Evolutionary conservation across 2,888 invertebrate species (phyloP), one percentile per base, ranked within the genome.

Genomic region (Mystacides longicornis): DNA sequence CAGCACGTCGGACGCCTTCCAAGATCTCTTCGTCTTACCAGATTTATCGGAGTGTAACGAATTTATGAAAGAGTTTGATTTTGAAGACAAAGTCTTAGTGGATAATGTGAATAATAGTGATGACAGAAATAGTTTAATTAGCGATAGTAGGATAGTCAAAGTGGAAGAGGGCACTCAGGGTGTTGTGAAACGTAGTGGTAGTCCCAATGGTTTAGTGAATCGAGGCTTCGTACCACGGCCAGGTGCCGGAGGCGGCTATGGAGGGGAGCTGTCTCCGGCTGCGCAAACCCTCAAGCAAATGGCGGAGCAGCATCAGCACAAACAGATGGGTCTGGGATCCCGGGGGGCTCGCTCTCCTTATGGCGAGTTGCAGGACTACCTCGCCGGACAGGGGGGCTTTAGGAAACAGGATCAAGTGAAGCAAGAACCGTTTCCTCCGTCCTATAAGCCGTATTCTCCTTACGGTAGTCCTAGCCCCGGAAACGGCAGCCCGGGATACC

Each of bases 261-360:
- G 77, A 67, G 64, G 82, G 1, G 90, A 91, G 69, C 78, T 89
- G 70, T 92, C 93, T 57, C 90, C 94, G 21, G 96, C 96, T 1
- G 94, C 95, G 49, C 93, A 95, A 74, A 95, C 94, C 1, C 77
- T 96, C 52, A 95, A 95, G 69, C 94, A 95, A 67, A 94, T 95
- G 94, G 95, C 95, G 37, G 94, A 95, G 69, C 95, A 95, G 71
- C 95, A 95, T 72, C 94, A 94, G 73, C 92, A 91, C 72, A 87
- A 88, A 69, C 83, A 81, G 63, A 77, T 85, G 68, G 86, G 87
- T 1, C 75, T 83, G 31, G 68, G 81, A 74, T 68, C 70, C 65
- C 64, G 68, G 2, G 69, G 70, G 1, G 69, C 70, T 63, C 69
- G 71, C 22, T 69, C 68, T 49, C 68, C 70, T 18, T 61, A 61